A percentile compares a stretch with the other conserved stretches of the same genome.
Evolutionary conservation across 2,113 vertebrate genomes (phyloP).

Genomic region (Sardina pilchardus): DNA sequence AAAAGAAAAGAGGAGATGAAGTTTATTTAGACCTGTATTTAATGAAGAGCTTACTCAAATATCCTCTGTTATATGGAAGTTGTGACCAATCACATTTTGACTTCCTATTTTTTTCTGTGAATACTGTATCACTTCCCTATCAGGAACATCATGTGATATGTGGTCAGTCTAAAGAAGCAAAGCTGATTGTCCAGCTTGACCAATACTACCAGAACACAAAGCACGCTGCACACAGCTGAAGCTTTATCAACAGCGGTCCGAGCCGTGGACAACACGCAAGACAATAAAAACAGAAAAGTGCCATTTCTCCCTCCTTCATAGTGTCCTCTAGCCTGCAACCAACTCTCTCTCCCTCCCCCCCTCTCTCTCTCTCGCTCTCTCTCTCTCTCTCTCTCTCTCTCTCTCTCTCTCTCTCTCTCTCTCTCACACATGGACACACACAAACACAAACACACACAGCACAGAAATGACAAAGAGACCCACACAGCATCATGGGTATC

Average conservation of each 20-base stretch:
- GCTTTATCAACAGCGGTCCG: not conserved
- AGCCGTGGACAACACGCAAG: not conserved
- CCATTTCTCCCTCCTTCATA: not conserved
- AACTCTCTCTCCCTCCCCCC: not conserved
- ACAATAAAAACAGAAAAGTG: not conserved
- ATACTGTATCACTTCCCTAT: not conserved
- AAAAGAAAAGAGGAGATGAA: not conserved
- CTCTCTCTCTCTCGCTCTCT: not conserved
- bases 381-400: not conserved
- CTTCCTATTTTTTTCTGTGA: not conserved
- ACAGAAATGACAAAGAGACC: not conserved
- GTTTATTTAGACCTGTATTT: not conserved
- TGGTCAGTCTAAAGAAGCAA: not conserved
- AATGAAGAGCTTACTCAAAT: not conserved
- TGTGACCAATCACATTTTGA: not conserved
- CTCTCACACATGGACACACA: not conserved
- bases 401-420: not conserved
- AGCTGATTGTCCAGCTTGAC: not conserved
- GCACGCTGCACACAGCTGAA: not conserved
- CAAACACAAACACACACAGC: conserved; percentile 10
- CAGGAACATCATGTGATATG: not conserved
- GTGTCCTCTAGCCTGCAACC: not conserved
- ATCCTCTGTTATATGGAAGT: not conserved
- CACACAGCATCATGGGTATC: not conserved
- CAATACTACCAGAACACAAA: not conserved